A percentile compares a stretch with the other conserved stretches of the same genome.
Evolutionary conservation across 2,797 vertebrate species (phyloP).

Genomic region (Austrolebias charrua): DNA sequence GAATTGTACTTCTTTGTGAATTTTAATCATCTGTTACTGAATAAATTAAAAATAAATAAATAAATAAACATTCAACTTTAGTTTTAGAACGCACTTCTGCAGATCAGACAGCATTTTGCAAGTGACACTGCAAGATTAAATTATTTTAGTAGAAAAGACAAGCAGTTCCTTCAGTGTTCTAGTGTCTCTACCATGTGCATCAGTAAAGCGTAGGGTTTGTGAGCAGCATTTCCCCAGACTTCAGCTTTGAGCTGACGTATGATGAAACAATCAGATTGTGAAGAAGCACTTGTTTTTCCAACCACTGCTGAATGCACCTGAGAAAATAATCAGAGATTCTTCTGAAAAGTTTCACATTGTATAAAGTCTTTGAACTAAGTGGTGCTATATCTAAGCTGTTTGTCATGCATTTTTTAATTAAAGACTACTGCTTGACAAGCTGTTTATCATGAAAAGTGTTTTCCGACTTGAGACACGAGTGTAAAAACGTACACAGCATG

Average conservation of each 20-base stretch:
- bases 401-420: conserved; percentile 37
- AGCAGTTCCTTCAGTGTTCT: neutral
- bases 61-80: conserved; percentile 30
- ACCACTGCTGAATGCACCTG: conserved; percentile 28
- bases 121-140: conserved; percentile 5
- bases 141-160: conserved; percentile 6
- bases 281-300: conserved; percentile 51
- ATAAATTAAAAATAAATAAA: conserved; percentile 39
- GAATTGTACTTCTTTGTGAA: conserved; percentile 10
- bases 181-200: neutral
- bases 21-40: conserved; percentile 25
- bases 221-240: conserved; percentile 14
- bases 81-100: neutral
- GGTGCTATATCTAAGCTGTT: neutral
- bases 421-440: conserved; percentile 15
- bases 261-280: conserved; percentile 48
- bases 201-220: conserved; percentile 3
- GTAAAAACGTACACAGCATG: neutral
- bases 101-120: conserved; percentile 12
- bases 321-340: conserved; percentile 18
- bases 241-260: conserved; percentile 39
- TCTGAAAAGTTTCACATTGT: conserved; percentile 8
- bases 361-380: neutral
- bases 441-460: conserved; percentile 15
- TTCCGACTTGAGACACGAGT: neutral